Evolutionary conservation across 2,113 vertebrate species (phyloP).

Genomic region (Lepus timidus): DNA sequence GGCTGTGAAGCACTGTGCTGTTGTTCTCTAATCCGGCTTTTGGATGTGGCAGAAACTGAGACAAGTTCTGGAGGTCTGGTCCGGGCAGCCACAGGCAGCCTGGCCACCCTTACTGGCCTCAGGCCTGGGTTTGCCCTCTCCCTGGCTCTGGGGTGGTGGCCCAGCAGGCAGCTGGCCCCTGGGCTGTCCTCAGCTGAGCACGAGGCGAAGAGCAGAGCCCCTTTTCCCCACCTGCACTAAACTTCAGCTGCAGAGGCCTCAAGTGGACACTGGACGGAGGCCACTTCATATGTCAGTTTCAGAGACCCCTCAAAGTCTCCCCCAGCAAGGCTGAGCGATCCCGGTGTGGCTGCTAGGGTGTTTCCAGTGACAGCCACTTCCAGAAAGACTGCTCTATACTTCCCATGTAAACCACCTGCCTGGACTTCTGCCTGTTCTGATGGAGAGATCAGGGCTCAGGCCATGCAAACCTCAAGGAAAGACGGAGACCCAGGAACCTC

Average conservation of each 20-base stretch:
- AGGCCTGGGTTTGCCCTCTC: background rate
- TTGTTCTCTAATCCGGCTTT: background rate
- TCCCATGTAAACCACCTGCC: background rate
- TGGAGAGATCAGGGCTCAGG: background rate
- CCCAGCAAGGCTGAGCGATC: background rate
- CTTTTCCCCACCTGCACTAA: background rate
- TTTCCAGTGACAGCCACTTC: accelerated
- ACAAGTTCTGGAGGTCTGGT: background rate
- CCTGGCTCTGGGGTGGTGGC: background rate
- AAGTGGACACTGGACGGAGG: background rate
- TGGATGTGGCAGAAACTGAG: background rate
- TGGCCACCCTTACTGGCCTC: background rate
- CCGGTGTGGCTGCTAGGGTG: background rate
- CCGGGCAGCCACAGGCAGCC: background rate
- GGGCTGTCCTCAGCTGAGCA: background rate
- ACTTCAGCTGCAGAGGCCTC: background rate
- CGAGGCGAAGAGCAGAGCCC: background rate
- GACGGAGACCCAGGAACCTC: accelerated
- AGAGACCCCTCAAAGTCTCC: background rate
- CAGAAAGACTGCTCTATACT: background rate
- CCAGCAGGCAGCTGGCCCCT: accelerated
- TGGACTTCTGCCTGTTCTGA: background rate
- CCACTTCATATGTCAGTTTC: background rate
- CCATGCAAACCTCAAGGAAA: background rate
- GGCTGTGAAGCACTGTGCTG: background rate